Evolutionary conservation across 2,888 invertebrate species (phyloP).

Genomic region (Chrysopilus asiliformis): DNA sequence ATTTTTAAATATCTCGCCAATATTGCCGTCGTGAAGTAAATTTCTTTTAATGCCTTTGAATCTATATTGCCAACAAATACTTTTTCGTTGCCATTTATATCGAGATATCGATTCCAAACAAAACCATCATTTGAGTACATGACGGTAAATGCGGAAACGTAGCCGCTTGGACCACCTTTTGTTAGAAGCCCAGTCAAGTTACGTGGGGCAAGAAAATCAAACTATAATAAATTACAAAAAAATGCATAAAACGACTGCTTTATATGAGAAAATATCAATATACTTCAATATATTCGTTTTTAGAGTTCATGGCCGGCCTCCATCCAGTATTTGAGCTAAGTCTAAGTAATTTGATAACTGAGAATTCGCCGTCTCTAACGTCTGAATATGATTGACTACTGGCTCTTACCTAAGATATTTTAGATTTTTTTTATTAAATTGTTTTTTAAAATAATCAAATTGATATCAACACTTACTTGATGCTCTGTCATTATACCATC

Average conservation of each 20-base stretch:
- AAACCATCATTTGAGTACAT: constrained; percentile 57
- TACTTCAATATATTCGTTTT: constrained; percentile 56
- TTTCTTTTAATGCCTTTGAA: constrained; percentile 42
- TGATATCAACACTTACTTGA: constrained; percentile 46
- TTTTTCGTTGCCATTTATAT: constrained; percentile 39
- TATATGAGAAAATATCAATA: neutral
- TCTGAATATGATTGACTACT: constrained; percentile 29
- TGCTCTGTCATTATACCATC: constrained; percentile 45
- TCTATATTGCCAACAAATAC: constrained; percentile 65
- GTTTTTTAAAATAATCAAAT: no score
- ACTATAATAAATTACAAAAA: constrained; percentile 26
- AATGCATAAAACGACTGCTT: neutral
- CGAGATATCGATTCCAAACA: constrained; percentile 56
- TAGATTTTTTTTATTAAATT: constrained; percentile 37
- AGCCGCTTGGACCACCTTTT: constrained; percentile 54
- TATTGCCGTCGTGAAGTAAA: constrained; percentile 59
- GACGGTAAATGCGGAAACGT: constrained; percentile 62
- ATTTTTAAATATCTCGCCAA: constrained; percentile 58
- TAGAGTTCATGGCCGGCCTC: constrained; percentile 52
- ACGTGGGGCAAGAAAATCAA: constrained; percentile 62
- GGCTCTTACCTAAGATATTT: constrained; percentile 16
- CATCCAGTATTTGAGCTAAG: constrained; percentile 41
- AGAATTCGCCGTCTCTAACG: constrained; percentile 19
- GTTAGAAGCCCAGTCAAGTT: constrained; percentile 67
- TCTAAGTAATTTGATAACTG: constrained; percentile 26